Base-by-base conservation (phyloP, 1,140 invertebrate species). In the Mamestra configurata region DNA sequence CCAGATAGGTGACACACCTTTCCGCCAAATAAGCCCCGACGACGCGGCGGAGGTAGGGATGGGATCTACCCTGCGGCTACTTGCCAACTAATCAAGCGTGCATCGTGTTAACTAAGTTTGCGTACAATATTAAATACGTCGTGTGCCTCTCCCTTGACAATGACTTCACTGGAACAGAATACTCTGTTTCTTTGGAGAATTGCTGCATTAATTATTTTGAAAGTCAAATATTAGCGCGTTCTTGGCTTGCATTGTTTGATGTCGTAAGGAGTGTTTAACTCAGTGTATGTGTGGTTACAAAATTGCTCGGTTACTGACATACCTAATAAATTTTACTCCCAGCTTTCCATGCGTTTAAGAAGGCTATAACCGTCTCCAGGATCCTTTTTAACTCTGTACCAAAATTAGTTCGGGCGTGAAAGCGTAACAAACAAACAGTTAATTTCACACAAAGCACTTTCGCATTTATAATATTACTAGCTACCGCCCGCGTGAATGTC, bases 31-130 rank as follows among this genome's bases (percentile, higher is more conserved):
- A n/a, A n/a, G n/a, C n/a, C n/a, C n/a, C n/a, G n/a, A n/a, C n/a
- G n/a, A n/a, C n/a, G n/a, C n/a, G n/a, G n/a, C n/a, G n/a, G n/a
- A n/a, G n/a, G n/a, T n/a, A n/a, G n/a, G n/a, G n/a, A n/a, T n/a
- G n/a, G n/a, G n/a, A n/a, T n/a, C n/a, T n/a, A n/a, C n/a, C 49
- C 77, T 57, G 66, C 53, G 77, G 77, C 77, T 15, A 79, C 68
- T 37, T 20, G 53, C 53, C 11, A 61, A 40, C 22, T 79, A 79
- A 79, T 79, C 68, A 72, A 61, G 18, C 68, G 66, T 72, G 77
- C 53, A 59, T 61, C 53, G 7, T 22, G 64, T 13, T 79, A 72
- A 79, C 77, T 40, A 61, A 79, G 77, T 79, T 59, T 71, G 24
- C 68, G 43, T 51, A 51, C 46, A 71, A 71, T 71, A 71, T 71